Conservation (phyloP, 2,113 vertebrate species). For the Saiga tatarica region DNA sequence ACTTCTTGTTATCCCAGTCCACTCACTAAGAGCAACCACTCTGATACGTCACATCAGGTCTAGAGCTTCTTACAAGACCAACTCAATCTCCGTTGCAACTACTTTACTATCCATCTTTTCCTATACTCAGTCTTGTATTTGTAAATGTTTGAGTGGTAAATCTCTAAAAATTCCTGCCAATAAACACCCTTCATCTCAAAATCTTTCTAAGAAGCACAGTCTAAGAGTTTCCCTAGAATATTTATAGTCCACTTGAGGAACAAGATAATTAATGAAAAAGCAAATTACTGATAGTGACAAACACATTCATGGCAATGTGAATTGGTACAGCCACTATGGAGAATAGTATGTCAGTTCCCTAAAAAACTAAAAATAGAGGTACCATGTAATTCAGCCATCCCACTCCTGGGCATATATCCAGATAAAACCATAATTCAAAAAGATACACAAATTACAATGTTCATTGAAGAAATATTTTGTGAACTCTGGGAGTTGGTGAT, state of each 20-base stretch:
- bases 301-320: fast-evolving
- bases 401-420: neutral
- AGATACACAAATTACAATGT: neutral
- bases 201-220: neutral
- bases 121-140: neutral
- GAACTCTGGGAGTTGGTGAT: no score
- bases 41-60: neutral
- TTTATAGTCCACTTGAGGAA: neutral
- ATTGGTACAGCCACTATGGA: neutral
- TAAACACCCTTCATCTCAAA: neutral
- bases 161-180: neutral
- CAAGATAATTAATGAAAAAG: neutral
- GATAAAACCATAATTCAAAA: neutral
- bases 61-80: neutral
- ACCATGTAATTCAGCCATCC: neutral
- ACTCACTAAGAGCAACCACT: fast-evolving
- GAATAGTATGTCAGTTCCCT: neutral
- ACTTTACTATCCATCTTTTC: neutral
- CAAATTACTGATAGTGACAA: neutral
- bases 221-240: neutral
- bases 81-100: neutral
- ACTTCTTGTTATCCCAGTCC: neutral
- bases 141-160: neutral
- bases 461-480: neutral
- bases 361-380: neutral